Percentiles rank a stretch among this genome's conserved stretches.
Evolutionary conservation across 2,797 vertebrate species (phyloP).

Genomic region (Malurus splendens): DNA sequence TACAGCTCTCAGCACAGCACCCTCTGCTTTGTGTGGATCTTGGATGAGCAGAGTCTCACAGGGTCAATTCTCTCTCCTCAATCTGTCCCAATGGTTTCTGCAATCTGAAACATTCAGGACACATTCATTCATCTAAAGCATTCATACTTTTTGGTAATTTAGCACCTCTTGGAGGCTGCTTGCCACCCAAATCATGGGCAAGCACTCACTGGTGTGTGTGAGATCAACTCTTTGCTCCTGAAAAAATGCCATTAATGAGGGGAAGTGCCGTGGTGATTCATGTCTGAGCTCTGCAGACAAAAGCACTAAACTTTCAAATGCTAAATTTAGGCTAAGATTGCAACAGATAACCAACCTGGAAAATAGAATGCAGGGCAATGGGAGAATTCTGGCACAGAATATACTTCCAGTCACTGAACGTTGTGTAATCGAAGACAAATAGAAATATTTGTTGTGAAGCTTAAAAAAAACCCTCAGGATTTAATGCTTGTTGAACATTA

Average conservation of each 20-base stretch:
- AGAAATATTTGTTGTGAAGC: not conserved
- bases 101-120: not conserved
- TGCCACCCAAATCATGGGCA: not conserved
- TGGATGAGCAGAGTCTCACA: not conserved
- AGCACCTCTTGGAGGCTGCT: not conserved
- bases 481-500: not conserved
- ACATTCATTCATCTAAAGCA: accelerated
- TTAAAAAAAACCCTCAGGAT: not conserved
- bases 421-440: not conserved
- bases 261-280: not conserved
- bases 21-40: not conserved
- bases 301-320: not conserved
- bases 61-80: not conserved
- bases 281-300: not conserved
- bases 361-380: not conserved
- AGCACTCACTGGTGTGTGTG: not conserved
- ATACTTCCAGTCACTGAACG: not conserved
- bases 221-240: not conserved
- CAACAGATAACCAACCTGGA: not conserved
- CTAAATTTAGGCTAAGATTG: not conserved
- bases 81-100: not conserved
- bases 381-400: not conserved
- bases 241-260: not conserved
- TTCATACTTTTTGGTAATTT: not conserved
- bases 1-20: not conserved